Base-by-base conservation (phyloP, 2,113 vertebrate species). In the Reinhardtius hippoglossoides region DNA sequence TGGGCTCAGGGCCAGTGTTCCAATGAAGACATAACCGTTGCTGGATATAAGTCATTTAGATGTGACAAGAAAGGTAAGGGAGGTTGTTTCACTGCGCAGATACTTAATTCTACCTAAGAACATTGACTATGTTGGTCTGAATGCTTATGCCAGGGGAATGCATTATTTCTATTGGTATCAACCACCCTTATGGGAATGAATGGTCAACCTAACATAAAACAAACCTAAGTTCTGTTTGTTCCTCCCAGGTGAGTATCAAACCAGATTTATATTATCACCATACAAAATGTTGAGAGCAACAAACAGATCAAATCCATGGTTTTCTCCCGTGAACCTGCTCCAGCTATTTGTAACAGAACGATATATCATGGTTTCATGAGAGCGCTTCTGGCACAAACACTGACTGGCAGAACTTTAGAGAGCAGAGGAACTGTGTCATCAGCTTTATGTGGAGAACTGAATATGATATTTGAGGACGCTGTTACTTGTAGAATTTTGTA, bases 41-140 rank as follows among this genome's bases (percentile, higher is more conserved):
- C 5, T 24, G 27, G 13, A 35, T 44, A 64, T 78, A 66, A 76
- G 68, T 77, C 2, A 13, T 48, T 80, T 24, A 42, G 18, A 52
- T 7, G 9, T 57, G 72, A 61, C 54, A 57, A 15, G 23, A 15
- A 56, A 78, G 46, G 24, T n/a, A 61, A 56, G 67, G 18, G 27
- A 21, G 15, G 35, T 62, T 48, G 31, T 31, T 70, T 75, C 21
- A 24, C 23, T 56, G 9, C 31, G 35, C 9, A 61, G 23, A 57
- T 42, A 67, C 24, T 26, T 35, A 40, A 66, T 42, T 56, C n/a
- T 21, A 50, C 60, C 23, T 18, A 16, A 64, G 50, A 58, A 55
- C 42, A 27, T 21, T 69, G 21, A 44, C 13, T 73, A 12, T 24
- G 16, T 27, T 78, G 60, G 35, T 62, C 20, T 18, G 4, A 77